Evolutionary conservation across 2,113 vertebrate species (phyloP).

Genomic region (Marmota flaviventris): DNA sequence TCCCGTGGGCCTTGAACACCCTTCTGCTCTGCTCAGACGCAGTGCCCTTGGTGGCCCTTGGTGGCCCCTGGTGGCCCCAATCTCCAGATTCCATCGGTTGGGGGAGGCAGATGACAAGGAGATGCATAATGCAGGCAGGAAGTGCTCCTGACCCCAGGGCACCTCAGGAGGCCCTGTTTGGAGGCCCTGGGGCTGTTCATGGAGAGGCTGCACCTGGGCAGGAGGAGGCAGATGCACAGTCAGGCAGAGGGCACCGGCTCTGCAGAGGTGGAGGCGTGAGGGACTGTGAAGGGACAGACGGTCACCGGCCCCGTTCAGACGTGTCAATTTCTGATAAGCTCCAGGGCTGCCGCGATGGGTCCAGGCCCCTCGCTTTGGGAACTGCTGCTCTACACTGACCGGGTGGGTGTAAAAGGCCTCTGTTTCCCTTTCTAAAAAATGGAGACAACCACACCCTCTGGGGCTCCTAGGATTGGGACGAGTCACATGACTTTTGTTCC

Average conservation of each 20-base stretch:
- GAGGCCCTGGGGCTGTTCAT: neutral
- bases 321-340: neutral
- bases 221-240: too few relatives aligned
- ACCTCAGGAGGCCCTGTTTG: neutral
- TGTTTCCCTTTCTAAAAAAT: neutral
- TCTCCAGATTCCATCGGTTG: neutral
- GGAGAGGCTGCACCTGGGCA: neutral
- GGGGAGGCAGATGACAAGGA: neutral
- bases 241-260: neutral
- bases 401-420: neutral
- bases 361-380: neutral
- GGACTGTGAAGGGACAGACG: neutral
- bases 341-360: too few relatives aligned
- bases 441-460: neutral
- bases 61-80: neutral
- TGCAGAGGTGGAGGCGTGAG: neutral
- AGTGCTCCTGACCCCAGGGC: neutral
- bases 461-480: neutral
- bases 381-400: neutral
- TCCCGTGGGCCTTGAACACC: neutral
- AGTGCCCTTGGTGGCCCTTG: neutral
- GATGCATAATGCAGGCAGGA: fast-evolving
- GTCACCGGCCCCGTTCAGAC: neutral
- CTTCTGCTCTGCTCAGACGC: neutral
- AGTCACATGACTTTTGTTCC: neutral